Conservation (phyloP, 2,113 vertebrate species). For the Anolis sagrei region DNA sequence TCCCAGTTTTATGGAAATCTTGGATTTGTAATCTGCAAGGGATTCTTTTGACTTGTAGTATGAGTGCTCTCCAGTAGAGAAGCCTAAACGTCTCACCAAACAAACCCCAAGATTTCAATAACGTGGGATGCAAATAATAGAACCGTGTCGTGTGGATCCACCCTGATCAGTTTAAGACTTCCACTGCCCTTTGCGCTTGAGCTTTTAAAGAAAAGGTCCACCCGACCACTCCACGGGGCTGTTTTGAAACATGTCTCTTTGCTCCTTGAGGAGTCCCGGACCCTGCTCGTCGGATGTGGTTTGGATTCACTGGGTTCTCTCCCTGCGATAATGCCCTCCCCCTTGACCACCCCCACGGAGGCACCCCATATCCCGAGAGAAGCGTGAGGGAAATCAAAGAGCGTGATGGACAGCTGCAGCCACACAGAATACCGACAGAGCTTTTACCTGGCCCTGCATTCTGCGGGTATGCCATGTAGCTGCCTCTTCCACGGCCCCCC, state of each 20-base stretch:
- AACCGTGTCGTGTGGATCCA: too few species aligned
- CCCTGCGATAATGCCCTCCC: slow-evolving; percentile 15
- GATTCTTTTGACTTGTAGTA: too few species aligned
- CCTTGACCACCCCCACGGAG: too few species aligned
- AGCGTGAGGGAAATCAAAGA: slow-evolving; percentile 75
- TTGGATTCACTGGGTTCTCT: slow-evolving; percentile 40
- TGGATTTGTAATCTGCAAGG: too few species aligned
- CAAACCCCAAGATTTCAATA: too few species aligned
- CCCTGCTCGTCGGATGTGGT: slow-evolving; percentile 58
- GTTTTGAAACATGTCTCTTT: background rate
- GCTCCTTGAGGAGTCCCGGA: slow-evolving; percentile 63
- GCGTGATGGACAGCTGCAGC: slow-evolving; percentile 87
- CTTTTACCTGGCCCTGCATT: slow-evolving; percentile 94
- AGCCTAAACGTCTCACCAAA: too few species aligned
- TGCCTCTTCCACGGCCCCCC: slow-evolving; percentile 89
- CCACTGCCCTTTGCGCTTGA: slow-evolving; percentile 13
- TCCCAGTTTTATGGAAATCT: too few species aligned
- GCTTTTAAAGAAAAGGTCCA: slow-evolving; percentile 39
- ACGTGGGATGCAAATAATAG: too few species aligned
- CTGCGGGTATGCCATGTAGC: slow-evolving; percentile 91
- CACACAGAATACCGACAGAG: slow-evolving; percentile 93
- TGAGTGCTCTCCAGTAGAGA: too few species aligned
- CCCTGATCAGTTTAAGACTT: slow-evolving; percentile 51
- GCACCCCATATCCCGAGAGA: slow-evolving; percentile 44
- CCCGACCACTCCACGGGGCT: slow-evolving; percentile 26